Evolutionary conservation across 2,888 invertebrate species (phyloP).

Genomic region (Choristoneura rosaceana): DNA sequence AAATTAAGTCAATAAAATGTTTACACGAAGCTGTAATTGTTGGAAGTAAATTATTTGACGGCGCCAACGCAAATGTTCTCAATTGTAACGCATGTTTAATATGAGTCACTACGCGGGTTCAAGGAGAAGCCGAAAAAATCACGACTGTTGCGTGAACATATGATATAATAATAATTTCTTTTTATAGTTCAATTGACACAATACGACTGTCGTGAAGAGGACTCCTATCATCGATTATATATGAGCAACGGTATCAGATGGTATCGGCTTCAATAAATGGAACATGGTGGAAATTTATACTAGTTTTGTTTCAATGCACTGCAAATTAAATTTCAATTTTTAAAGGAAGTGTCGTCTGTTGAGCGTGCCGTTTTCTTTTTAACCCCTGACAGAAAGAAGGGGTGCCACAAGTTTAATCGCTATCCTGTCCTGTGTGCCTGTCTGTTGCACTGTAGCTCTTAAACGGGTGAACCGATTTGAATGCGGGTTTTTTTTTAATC

Average conservation of each 20-base stretch:
- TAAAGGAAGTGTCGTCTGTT: not conserved
- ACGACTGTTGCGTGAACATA: conserved; percentile 4
- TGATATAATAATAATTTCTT: conserved; percentile 22
- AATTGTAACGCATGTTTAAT: conserved; percentile 4
- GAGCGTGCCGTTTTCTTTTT: not conserved
- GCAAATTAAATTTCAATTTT: not conserved
- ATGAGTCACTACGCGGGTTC: conserved; percentile 16
- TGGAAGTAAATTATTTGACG: conserved; percentile 22
- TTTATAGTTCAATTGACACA: conserved; percentile 9
- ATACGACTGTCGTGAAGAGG: not conserved
- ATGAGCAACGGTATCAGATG: not conserved
- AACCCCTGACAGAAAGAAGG: no score
- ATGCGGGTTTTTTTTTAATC: no score
- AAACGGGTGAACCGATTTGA: no score
- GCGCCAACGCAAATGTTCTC: conserved; percentile 18
- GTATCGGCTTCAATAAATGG: not conserved
- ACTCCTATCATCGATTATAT: not conserved
- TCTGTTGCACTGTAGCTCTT: no score
- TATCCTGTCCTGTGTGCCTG: no score
- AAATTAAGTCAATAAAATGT: conserved; percentile 27
- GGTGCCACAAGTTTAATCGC: no score
- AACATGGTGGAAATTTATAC: not conserved
- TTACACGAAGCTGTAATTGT: conserved; percentile 13
- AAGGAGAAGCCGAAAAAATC: conserved; percentile 25
- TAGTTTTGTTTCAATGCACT: not conserved